Evolutionary conservation across 2,797 vertebrate genomes (phyloP).

Genomic region (Philypnodon macrostomus): DNA sequence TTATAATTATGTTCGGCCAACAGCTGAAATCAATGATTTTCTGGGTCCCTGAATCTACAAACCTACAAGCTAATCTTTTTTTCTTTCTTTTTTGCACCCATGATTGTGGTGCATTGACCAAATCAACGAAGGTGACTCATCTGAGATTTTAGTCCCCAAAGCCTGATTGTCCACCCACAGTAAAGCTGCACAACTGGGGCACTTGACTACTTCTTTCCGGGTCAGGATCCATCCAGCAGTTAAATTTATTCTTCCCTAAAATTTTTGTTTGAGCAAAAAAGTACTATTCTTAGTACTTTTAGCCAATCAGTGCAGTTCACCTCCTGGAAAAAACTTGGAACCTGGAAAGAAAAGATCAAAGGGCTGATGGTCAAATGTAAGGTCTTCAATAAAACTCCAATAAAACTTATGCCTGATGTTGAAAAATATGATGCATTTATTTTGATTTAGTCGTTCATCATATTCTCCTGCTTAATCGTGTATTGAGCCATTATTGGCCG

Average conservation of each 20-base stretch:
- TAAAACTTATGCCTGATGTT: too few species aligned
- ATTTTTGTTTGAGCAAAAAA: constrained; percentile 14
- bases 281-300: constrained; percentile 18
- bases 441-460: too few species aligned
- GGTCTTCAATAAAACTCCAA: too few species aligned
- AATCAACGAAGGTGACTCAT: constrained; percentile 35
- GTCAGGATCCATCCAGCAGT: constrained; percentile 4
- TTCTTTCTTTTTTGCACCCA: constrained; percentile 6
- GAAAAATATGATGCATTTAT: too few species aligned
- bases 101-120: constrained; percentile 38
- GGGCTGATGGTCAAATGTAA: too few species aligned
- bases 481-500: too few species aligned
- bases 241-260: constrained; percentile 15
- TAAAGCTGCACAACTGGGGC: constrained; percentile 1
- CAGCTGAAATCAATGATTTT: constrained; percentile 24
- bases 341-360: too few species aligned
- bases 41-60: constrained; percentile 4
- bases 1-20: constrained; percentile 11
- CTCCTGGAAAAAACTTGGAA: constrained; percentile 42
- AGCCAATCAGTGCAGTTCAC: constrained; percentile 32
- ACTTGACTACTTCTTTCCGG: constrained; percentile 16
- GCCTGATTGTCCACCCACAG: constrained; percentile 13
- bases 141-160: constrained; percentile 10
- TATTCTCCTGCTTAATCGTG: too few species aligned
- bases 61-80: constrained; percentile 14